Percentiles rank a stretch among this genome's conserved stretches.
phyloP scores from a whole-genome alignment of 2,113 vertebrate species.

The Greenwoodochromis staneri region DNA sequence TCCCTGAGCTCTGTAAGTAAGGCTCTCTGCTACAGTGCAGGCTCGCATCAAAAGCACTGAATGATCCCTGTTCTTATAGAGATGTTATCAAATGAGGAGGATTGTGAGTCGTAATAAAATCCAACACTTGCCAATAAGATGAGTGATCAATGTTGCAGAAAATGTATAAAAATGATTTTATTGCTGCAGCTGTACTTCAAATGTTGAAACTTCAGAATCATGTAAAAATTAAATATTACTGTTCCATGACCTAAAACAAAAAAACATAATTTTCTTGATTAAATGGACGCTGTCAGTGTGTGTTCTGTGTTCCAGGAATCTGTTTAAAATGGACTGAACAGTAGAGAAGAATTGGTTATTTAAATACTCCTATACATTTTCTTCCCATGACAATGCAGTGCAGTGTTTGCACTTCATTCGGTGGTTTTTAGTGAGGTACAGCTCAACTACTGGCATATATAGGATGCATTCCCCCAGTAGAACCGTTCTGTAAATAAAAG shows the following conservation, averaged over 20 bases:
- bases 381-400: not conserved
- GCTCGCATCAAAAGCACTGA: not conserved
- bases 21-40: not conserved
- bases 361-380: no score
- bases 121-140: not conserved
- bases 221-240: not conserved
- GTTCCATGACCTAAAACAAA: not conserved
- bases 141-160: not conserved
- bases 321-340: not conserved
- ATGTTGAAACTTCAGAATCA: not conserved
- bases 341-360: not conserved
- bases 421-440: not conserved
- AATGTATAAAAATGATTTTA: not conserved
- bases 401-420: not conserved
- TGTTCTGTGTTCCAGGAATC: not conserved
- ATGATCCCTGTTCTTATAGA: not conserved
- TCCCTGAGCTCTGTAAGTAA: not conserved
- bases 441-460: not conserved
- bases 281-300: not conserved
- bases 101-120: not conserved
- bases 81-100: not conserved
- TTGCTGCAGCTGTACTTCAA: not conserved
- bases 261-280: fast-evolving
- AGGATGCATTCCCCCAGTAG: not conserved
- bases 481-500: not conserved